A percentile compares a stretch with the other conserved stretches of the same genome.
phyloP scores from a whole-genome alignment of 2,113 vertebrate species.

The Lamprologus callipterus region DNA sequence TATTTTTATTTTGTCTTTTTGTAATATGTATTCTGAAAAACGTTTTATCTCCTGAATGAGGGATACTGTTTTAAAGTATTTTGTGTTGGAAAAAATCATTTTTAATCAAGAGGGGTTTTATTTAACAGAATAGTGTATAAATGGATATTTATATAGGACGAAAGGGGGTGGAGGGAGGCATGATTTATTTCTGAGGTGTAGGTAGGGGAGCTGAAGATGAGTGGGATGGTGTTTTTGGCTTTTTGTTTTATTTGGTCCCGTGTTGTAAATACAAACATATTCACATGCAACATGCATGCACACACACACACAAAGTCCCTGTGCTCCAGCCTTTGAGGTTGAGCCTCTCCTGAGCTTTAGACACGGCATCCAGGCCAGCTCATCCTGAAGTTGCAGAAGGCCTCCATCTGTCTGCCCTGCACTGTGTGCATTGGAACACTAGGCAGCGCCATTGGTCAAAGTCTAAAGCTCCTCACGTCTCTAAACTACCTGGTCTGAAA shows the following conservation, averaged over 20 bases:
- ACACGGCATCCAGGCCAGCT: background rate
- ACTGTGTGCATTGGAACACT: background rate
- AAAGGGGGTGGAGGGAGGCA: background rate
- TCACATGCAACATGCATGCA: background rate
- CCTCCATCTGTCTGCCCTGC: background rate
- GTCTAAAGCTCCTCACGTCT: background rate
- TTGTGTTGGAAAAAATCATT: constrained; percentile 50
- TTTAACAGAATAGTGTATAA: constrained; percentile 63
- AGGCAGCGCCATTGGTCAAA: background rate
- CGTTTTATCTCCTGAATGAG: constrained; percentile 49
- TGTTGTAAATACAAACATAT: constrained; percentile 36
- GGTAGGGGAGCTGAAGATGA: background rate
- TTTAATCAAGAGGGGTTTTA: constrained; percentile 43
- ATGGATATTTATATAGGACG: constrained; percentile 57
- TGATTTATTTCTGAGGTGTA: constrained; percentile 6
- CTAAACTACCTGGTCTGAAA: background rate
- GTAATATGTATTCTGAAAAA: constrained; percentile 32
- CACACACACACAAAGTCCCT: background rate
- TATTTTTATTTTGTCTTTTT: constrained; percentile 32
- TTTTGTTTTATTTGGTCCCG: background rate
- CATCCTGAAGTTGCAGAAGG: constrained; percentile 67
- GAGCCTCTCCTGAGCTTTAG: constrained; percentile 18
- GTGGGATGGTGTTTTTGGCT: background rate
- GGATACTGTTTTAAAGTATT: constrained; percentile 53
- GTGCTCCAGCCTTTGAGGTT: constrained; percentile 2